Conservation (phyloP, 2,888 invertebrate genomes). For the Cylloceria caligata region DNA sequence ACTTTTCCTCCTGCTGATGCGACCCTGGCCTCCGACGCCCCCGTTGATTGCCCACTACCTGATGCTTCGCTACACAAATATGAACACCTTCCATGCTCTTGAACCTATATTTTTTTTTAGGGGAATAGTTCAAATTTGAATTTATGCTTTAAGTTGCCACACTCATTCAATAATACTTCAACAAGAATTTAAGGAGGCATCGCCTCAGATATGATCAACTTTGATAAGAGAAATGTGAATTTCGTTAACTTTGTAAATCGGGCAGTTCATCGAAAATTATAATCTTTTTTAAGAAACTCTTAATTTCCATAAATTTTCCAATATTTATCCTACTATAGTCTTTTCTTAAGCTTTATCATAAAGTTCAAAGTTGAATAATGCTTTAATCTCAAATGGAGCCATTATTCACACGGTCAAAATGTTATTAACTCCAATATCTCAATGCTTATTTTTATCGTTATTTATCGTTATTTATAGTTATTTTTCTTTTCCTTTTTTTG, state of each 20-base stretch:
- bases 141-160: neutral
- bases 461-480: no score
- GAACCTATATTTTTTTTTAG: neutral
- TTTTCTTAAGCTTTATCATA: conserved; percentile 18
- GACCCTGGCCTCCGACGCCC: conserved; percentile 26
- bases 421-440: conserved; percentile 52
- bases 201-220: neutral
- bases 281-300: neutral
- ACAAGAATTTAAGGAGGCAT: neutral
- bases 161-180: neutral
- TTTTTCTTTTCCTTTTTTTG: neutral
- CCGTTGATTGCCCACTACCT: conserved; percentile 32
- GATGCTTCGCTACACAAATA: conserved; percentile 20
- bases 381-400: conserved; percentile 44
- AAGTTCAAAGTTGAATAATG: conserved; percentile 59
- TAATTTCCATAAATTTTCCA: neutral
- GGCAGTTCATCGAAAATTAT: neutral
- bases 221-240: neutral
- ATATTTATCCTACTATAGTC: neutral
- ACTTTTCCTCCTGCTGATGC: conserved; percentile 9
- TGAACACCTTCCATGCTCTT: neutral
- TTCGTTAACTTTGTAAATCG: neutral
- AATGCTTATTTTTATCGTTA: no score
- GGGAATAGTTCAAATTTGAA: neutral
- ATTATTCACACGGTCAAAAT: conserved; percentile 58